Evolutionary conservation across 2,797 vertebrate genomes (phyloP), one percentile per base, ranked within the genome.

Genomic region (Ptychobarbus kaznakovi): DNA sequence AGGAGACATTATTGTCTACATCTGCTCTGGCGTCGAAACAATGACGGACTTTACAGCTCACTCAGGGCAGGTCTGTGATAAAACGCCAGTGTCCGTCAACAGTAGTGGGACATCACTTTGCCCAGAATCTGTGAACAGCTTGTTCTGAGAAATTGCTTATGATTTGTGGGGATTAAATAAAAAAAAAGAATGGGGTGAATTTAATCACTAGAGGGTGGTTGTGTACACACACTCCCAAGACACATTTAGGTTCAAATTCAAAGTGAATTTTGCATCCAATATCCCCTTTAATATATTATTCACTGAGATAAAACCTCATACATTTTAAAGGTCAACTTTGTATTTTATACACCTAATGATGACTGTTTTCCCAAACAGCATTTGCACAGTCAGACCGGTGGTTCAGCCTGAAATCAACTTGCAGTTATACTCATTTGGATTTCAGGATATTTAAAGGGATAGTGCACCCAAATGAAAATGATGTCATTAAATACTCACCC

Each of bases 71-170:
- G 56, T n/a, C 22, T 58, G 3, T 10, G 7, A 22, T 10, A 56
- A n/a, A 22, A n/a, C 0, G 0, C 9, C 0, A 11, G 22, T 58
- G 3, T 3, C 53, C 0, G 3, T 10, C 8, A 58, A n/a, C 3
- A 11, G 20, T 9, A 1, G 9, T n/a, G 20, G 9, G 53, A 58
- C 0, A 0, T n/a, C 8, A n/a, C 56, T 58, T 22, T 11, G 56
- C 10, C 22, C 56, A 58, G 56, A 25, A 58, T 58, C 56, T 58
- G 22, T 58, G n/a, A 61, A 25, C 56, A 3, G 56, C 56, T 61
- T 25, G n/a, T 25, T 25, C n/a, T 12, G 3, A n/a, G 22, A 61
- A 61, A 61, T n/a, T 61, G n/a, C 22, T 25, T 25, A 12, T 12
- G 56, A 4, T 61, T 61, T 61, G n/a, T 61, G n/a, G 22, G 1